These are phyloP conservation scores for Tinea trinotella DNA, from an alignment of 2,888 invertebrate genomes.

Conservation along the genomic window DNA sequence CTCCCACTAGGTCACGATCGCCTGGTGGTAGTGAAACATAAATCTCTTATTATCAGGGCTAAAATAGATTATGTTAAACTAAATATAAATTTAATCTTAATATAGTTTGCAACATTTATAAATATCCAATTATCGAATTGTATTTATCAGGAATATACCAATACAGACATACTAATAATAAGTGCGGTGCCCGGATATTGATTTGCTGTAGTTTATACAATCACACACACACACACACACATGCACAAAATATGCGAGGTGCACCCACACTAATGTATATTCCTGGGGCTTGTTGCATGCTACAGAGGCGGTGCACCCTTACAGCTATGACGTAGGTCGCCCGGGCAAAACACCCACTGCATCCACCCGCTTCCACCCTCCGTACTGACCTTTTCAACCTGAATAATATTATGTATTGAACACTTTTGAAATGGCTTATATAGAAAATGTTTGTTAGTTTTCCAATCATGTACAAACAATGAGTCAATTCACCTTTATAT, in stretches of 20 bases:
- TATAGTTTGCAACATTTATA: too few relatives aligned
- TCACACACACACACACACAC: background rate
- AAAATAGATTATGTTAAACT: background rate
- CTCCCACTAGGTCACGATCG: too few relatives aligned
- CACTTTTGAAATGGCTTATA: background rate
- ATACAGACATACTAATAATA: background rate
- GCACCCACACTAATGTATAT: slow-evolving; percentile 5
- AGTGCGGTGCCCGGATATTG: slow-evolving; percentile 1
- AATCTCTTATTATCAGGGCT: background rate
- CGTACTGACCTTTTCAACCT: slow-evolving; percentile 15
- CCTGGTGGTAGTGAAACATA: background rate
- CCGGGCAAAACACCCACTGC: slow-evolving; percentile 2
- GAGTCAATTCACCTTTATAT: too few relatives aligned
- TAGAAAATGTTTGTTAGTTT: background rate
- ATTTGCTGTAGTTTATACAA: slow-evolving; percentile 12
- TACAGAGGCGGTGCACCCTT: slow-evolving; percentile 6
- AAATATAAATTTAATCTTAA: too few relatives aligned
- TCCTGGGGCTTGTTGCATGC: slow-evolving; percentile 14
- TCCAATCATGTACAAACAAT: background rate
- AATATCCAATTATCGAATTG: background rate
- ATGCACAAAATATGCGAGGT: background rate
- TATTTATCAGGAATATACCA: background rate
- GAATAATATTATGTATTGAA: slow-evolving; percentile 11
- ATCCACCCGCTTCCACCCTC: slow-evolving; percentile 10
- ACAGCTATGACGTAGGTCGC: slow-evolving; percentile 6